Conservation (phyloP, 1,140 invertebrate genomes). For the Centruroides sculpturatus region DNA sequence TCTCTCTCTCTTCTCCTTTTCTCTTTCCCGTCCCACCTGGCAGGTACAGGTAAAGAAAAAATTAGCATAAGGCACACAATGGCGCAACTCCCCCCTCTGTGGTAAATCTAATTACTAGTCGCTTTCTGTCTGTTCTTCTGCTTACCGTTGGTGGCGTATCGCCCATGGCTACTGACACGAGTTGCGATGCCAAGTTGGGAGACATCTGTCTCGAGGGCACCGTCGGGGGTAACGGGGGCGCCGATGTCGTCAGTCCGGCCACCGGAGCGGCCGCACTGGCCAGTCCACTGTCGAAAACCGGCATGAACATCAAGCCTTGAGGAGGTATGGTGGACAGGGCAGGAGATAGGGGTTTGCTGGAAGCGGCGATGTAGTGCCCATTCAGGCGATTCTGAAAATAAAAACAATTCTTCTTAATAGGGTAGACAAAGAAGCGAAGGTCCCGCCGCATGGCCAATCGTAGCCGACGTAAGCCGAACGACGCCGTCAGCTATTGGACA, state of each 20-base stretch:
- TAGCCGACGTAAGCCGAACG: too few relatives aligned
- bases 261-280: constrained; percentile 20
- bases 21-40: too few relatives aligned
- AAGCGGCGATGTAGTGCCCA: constrained; percentile 23
- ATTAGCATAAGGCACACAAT: too few relatives aligned
- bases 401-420: background rate
- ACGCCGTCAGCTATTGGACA: too few relatives aligned
- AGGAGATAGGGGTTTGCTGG: too few relatives aligned
- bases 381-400: constrained; percentile 19
- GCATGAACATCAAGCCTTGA: constrained; percentile 37
- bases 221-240: constrained; percentile 26
- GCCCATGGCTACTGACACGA: background rate
- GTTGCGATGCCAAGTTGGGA: background rate
- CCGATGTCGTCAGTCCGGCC: constrained; percentile 32
- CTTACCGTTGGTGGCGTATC: constrained; percentile 6
- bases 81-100: too few relatives aligned
- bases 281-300: constrained; percentile 36
- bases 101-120: too few relatives aligned
- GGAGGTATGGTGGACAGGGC: constrained; percentile 28
- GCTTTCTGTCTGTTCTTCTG: too few relatives aligned
- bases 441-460: too few relatives aligned
- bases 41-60: too few relatives aligned
- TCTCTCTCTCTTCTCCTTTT: too few relatives aligned
- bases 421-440: too few relatives aligned
- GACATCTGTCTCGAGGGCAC: constrained; percentile 24